Base-by-base conservation (phyloP, 2,888 invertebrate genomes). In the Sisyra nigra region DNA sequence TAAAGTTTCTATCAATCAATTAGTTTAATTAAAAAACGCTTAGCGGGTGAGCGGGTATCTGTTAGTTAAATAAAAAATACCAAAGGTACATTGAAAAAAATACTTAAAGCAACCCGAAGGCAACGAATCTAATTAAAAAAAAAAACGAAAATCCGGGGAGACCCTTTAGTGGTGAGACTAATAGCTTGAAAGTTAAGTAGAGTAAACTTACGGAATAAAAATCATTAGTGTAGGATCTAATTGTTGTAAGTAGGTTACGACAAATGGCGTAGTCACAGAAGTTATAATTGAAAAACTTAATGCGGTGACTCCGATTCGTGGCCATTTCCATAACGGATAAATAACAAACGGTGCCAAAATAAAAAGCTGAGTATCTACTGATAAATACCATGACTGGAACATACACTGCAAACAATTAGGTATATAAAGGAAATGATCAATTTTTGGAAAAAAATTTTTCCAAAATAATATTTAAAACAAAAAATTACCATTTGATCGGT, bases 381-480 rank as follows among this genome's bases (percentile, higher is more conserved):
- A 62, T 44, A 80, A 62, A 52, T 78, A 79, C 79, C 79, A 80
- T 0, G 79, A 76, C 58, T 79, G 78, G 59, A 78, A 79, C 77
- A 79, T 79, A 50, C 78, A 79, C 77, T 77, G 64, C 44, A 44
- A 49, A 53, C 45, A 49, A 15, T n/a, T n/a, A n/a, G n/a, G n/a
- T n/a, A n/a, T n/a, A n/a, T n/a, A n/a, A n/a, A n/a, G n/a, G n/a
- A 35, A 59, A 61, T 2, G 65, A 57, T 48, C 9, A 30, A 30
- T 8, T 9, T 9, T 9, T 30, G 33, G n/a, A 13, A 15, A 37
- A n/a, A 18, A 15, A 38, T 18, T 3, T 3, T 13, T 36, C 15
- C n/a, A 3, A 5, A 13, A 7, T 7, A 33, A 29, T 31, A 11
- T 13, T 24, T 34, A 17, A 19, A 14, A 24, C 7, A 38, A 33